Base-by-base conservation (phyloP, 53 echinoderm and acorn worm genomes). In the Mesocentrotus franciscanus region DNA sequence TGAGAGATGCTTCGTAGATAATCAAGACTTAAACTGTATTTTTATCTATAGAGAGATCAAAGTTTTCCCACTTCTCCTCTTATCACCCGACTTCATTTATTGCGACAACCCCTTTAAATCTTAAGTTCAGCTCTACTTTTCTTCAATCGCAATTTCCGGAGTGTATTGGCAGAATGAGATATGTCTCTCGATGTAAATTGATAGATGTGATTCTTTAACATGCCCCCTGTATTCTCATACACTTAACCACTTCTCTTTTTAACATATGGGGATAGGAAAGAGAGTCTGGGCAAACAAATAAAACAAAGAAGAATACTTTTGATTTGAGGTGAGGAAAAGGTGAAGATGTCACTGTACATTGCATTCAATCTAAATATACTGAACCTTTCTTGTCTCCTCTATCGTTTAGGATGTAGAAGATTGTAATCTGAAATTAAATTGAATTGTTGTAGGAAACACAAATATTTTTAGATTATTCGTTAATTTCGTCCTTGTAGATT, bases 121-220 rank as follows among this genome's bases (percentile, higher is more conserved):
- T 27, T 11, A 56, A 87, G 87, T 87, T 87, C 87, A 58, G 56
- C 87, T 87, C 87, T 58, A 87, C 87, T 87, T 87, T 87, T 87
- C 29, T 27, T 87, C 87, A 56, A 87, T 87, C 87, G 87, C 57
- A 87, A 87, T 87, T 87, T 87, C 87, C 87, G 87, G 87, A 87
- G 87, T 22, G 56, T 58, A 58, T 87, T 87, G 87, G 58, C 87
- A 58, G n/a, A 87, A 87, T 87, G 87, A 87, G 87, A 87, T 57
- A 87, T 58, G 27, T 87, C 57, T 59, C 57, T 87, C 22, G 58
- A 87, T 87, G 58, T 12, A 58, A 58, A 87, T 57, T 87, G 87
- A 84, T 84, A 84, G 49, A 87, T 87, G 87, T 58, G 56, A 87
- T 87, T 58, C 87, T 58, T 87, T 87, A 36, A 58, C 87, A 87